Percentiles rank a stretch among this genome's conserved stretches.
Evolutionary conservation across 2,797 vertebrate genomes (phyloP).

Genomic region (Anguilla marmorata): DNA sequence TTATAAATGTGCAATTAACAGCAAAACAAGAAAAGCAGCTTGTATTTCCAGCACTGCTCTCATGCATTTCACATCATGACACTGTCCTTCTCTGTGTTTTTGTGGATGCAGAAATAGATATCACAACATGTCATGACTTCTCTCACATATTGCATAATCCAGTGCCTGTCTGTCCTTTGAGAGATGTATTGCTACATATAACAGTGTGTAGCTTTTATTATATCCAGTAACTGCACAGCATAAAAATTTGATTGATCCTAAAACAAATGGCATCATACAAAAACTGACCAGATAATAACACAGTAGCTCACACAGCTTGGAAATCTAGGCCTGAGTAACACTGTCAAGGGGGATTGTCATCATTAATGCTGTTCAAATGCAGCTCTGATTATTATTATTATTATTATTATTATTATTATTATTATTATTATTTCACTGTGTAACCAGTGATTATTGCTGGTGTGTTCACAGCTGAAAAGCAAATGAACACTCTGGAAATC

Average conservation of each 20-base stretch:
- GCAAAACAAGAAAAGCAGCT: neutral
- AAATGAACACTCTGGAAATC: no score
- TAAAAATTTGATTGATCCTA: neutral
- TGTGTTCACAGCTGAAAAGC: no score
- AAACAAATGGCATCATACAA: neutral
- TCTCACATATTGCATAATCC: neutral
- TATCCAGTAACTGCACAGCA: neutral
- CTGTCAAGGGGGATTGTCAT: no score
- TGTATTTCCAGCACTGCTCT: neutral
- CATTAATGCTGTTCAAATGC: no score
- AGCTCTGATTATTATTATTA: no score
- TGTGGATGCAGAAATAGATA: neutral
- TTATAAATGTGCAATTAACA: neutral
- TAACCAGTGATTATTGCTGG: no score
- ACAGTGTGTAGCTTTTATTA: neutral
- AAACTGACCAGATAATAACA: neutral
- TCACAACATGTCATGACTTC: neutral
- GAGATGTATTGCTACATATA: neutral
- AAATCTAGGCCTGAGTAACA: no score
- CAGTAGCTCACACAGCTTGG: neutral
- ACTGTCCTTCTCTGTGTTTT: neutral
- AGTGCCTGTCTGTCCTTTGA: neutral
- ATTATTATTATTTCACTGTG: no score
- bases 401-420: no score
- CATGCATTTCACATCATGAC: neutral